A percentile compares a stretch with the other conserved stretches of the same genome.
Evolutionary conservation across 1,140 invertebrate genomes (phyloP).

Genomic region (Drosophila virilis): DNA sequence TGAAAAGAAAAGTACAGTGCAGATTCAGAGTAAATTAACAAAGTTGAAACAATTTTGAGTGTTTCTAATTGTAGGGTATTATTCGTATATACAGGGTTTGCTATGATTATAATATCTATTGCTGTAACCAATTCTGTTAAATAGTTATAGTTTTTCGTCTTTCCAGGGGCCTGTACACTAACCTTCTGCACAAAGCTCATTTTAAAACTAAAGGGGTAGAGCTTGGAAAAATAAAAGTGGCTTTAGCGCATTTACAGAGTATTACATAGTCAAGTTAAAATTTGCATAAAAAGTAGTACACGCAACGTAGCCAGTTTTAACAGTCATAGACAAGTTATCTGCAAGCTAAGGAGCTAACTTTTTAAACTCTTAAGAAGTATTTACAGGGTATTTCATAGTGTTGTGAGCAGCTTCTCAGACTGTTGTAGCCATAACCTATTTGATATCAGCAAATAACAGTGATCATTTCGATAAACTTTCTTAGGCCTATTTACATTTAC

Average conservation of each 20-base stretch:
- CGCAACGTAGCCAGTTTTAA: too few relatives aligned
- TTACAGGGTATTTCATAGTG: neutral
- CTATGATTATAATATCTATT: neutral
- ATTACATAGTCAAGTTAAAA: conserved; percentile 1
- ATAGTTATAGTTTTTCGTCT: too few relatives aligned
- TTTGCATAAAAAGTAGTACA: neutral
- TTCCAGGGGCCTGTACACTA: too few relatives aligned
- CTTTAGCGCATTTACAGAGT: conserved; percentile 9
- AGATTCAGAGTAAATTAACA: too few relatives aligned
- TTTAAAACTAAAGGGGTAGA: too few relatives aligned
- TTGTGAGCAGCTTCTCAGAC: neutral
- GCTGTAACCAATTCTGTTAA: too few relatives aligned
- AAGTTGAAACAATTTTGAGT: too few relatives aligned
- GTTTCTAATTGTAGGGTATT: too few relatives aligned
- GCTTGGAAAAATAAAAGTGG: too few relatives aligned
- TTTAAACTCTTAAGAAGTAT: neutral
- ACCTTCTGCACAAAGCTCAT: too few relatives aligned
- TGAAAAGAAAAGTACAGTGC: neutral
- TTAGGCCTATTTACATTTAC: neutral
- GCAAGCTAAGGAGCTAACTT: too few relatives aligned
- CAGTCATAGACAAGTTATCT: too few relatives aligned
- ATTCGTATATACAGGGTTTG: conserved; percentile 19
- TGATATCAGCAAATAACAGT: neutral
- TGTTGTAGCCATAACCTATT: neutral
- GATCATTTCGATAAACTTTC: neutral